Percentiles rank a stretch among this genome's conserved stretches.
Evolutionary conservation across 2,888 invertebrate genomes (phyloP).

Genomic region (Apamea sordens): DNA sequence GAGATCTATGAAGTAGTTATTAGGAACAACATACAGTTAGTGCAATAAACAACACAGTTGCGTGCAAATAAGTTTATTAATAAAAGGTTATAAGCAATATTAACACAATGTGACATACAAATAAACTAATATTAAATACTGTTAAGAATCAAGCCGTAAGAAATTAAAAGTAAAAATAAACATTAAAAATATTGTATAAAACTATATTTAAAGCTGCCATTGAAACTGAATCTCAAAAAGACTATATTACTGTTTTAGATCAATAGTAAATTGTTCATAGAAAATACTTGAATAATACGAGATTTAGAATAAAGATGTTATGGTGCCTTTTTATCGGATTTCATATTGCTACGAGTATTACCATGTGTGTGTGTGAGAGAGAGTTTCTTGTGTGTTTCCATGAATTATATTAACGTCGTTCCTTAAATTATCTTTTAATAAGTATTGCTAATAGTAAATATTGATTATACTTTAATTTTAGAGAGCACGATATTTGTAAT

Average conservation of each 20-base stretch:
- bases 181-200: slow-evolving; percentile 52
- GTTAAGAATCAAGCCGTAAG: slow-evolving; percentile 33
- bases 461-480: not conserved
- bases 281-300: slow-evolving; percentile 26
- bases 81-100: slow-evolving; percentile 59
- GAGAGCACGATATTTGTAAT: not conserved
- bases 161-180: slow-evolving; percentile 53
- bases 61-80: slow-evolving; percentile 69
- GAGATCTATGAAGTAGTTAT: slow-evolving; percentile 19
- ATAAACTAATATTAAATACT: slow-evolving; percentile 60
- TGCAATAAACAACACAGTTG: slow-evolving; percentile 73
- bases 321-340: slow-evolving; percentile 10
- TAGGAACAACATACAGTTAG: slow-evolving; percentile 74
- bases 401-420: not conserved
- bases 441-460: not conserved
- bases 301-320: not conserved
- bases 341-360: not conserved
- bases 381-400: too few relatives aligned
- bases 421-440: not conserved
- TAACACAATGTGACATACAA: slow-evolving; percentile 51
- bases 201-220: slow-evolving; percentile 33
- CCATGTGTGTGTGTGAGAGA: too few relatives aligned
- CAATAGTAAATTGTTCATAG: slow-evolving; percentile 23
- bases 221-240: slow-evolving; percentile 43
- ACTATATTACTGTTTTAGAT: slow-evolving; percentile 21